Percentiles rank a stretch among this genome's conserved stretches.
phyloP scores from a whole-genome alignment of 2,113 vertebrate species.

The Montifringilla adamsi region DNA sequence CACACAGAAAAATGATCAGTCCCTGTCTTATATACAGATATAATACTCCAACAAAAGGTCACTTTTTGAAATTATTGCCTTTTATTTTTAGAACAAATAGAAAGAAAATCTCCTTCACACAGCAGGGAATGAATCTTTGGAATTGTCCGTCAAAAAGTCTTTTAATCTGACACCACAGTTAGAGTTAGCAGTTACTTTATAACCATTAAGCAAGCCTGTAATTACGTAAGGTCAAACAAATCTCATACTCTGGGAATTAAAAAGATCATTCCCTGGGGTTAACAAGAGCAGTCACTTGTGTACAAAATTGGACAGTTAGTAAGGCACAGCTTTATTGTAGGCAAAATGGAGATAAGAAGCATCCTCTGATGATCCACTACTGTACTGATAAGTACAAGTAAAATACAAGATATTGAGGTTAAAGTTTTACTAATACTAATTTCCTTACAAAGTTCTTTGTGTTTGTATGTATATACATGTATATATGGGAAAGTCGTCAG shows the following conservation, averaged over 20 bases:
- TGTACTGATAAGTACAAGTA: not conserved
- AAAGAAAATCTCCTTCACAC: not conserved
- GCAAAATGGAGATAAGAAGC: not conserved
- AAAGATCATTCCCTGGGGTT: not conserved
- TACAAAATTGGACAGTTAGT: not conserved
- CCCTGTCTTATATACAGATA: not conserved
- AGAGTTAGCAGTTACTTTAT: not conserved
- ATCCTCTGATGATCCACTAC: not conserved
- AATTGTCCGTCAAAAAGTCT: not conserved
- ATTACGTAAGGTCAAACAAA: not conserved
- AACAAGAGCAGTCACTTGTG: not conserved
- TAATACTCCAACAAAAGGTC: conserved; percentile 13
- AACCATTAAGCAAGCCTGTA: not conserved
- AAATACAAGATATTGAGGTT: accelerated
- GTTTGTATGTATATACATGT: no score
- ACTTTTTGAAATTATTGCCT: not conserved
- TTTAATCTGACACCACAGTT: not conserved
- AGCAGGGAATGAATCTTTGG: not conserved
- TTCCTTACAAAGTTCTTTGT: not conserved
- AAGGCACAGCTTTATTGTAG: not conserved
- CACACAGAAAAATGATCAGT: not conserved
- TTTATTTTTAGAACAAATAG: conserved; percentile 19
- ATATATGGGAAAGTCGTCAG: not conserved
- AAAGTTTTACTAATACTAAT: not conserved
- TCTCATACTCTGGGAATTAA: not conserved